These are phyloP conservation scores for Crenichthys baileyi DNA, from an alignment of 2,797 vertebrate genomes.

Conservation along the genomic window DNA sequence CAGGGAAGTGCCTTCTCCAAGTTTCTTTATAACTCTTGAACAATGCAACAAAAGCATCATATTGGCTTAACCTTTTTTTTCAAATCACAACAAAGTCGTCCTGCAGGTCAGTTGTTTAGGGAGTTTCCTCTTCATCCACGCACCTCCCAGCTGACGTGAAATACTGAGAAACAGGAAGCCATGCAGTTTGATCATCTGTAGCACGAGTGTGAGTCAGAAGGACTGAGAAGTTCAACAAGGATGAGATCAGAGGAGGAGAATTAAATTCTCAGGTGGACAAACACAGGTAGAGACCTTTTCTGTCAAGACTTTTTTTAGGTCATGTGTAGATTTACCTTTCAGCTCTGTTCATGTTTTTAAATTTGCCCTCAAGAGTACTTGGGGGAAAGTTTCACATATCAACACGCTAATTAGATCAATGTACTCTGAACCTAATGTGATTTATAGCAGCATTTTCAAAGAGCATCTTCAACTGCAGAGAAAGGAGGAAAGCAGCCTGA, in stretches of 20 bases:
- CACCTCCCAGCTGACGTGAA: constrained; percentile 53
- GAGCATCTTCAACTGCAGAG: constrained; percentile 25
- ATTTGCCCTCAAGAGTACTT: not conserved
- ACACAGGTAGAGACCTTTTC: constrained; percentile 56
- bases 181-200: constrained; percentile 52
- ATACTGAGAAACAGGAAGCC: constrained; percentile 61
- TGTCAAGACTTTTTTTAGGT: not conserved
- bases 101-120: constrained; percentile 41
- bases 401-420: constrained; percentile 9
- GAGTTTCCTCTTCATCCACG: constrained; percentile 49
- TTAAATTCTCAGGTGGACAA: constrained; percentile 43
- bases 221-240: constrained; percentile 26
- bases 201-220: constrained; percentile 32
- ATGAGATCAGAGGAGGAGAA: constrained; percentile 42
- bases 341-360: not conserved
- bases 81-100: constrained; percentile 27
- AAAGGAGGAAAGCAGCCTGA: constrained; percentile 25
- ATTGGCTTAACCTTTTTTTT: constrained; percentile 27
- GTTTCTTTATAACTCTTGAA: not conserved
- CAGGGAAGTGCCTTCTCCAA: constrained; percentile 1
- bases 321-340: not conserved
- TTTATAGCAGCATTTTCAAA: constrained; percentile 29
- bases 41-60: constrained; percentile 3
- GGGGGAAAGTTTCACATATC: constrained; percentile 20
- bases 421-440: constrained; percentile 22